Evolutionary conservation across 2,113 vertebrate species (phyloP).

Genomic region (Ctenodactylus gundi): DNA sequence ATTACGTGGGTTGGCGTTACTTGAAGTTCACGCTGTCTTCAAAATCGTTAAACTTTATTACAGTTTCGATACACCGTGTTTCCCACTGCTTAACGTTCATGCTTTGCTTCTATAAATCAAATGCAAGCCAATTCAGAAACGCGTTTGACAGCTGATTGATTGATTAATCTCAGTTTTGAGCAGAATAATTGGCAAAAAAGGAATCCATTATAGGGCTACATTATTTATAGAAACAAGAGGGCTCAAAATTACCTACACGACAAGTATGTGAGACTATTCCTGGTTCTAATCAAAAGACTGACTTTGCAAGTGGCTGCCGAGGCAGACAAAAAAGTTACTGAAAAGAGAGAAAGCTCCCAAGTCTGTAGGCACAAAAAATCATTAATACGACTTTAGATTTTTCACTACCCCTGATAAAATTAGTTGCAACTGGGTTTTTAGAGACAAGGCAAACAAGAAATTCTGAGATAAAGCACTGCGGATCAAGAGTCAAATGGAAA

Average conservation of each 20-base stretch:
- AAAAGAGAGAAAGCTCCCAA: slow-evolving; percentile 66
- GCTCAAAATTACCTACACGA: slow-evolving; percentile 62
- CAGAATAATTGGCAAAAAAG: slow-evolving; percentile 64
- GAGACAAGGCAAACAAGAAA: slow-evolving; percentile 68
- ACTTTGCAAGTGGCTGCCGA: slow-evolving; percentile 62
- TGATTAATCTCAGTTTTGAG: slow-evolving; percentile 72
- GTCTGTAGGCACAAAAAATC: slow-evolving; percentile 64
- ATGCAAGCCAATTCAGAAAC: slow-evolving; percentile 59
- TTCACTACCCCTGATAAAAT: slow-evolving; percentile 76
- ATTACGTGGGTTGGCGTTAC: not conserved
- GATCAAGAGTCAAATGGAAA: slow-evolving; percentile 59
- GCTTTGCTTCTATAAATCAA: slow-evolving; percentile 59
- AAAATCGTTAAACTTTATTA: slow-evolving; percentile 65
- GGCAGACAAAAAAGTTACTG: slow-evolving; percentile 61
- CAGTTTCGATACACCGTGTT: not conserved
- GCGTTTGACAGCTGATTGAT: slow-evolving; percentile 70
- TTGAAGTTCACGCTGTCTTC: slow-evolving; percentile 55
- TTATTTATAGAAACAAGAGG: slow-evolving; percentile 68
- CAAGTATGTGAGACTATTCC: slow-evolving; percentile 62
- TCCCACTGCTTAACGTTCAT: not conserved
- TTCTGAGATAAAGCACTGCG: slow-evolving; percentile 55
- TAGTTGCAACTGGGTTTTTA: slow-evolving; percentile 64
- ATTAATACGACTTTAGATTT: slow-evolving; percentile 43
- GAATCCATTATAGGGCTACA: slow-evolving; percentile 56
- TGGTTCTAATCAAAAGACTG: slow-evolving; percentile 53